These are phyloP conservation scores for Nymphalis urticae DNA, from an alignment of 2,888 invertebrate species.

Conservation along the genomic window DNA sequence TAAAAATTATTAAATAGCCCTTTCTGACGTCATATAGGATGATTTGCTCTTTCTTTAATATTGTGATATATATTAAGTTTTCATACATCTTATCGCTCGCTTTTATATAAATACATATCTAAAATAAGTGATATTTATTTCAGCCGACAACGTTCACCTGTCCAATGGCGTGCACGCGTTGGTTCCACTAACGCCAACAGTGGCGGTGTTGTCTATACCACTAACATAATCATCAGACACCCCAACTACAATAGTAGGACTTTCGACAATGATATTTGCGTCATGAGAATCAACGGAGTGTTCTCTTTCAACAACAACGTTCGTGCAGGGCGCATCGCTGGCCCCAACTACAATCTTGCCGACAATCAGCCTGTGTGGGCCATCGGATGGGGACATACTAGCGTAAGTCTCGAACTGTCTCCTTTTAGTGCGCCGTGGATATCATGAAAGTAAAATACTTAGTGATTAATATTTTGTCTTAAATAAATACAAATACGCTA, in stretches of 20 bases:
- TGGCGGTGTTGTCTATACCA: constrained; percentile 48
- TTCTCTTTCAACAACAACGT: constrained; percentile 38
- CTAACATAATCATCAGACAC: constrained; percentile 47
- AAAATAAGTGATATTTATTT: constrained; percentile 26
- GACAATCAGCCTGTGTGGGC: constrained; percentile 50
- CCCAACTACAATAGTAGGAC: constrained; percentile 49
- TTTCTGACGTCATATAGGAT: too few species aligned
- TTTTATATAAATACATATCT: too few species aligned
- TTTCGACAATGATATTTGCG: constrained; percentile 55
- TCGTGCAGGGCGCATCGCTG: constrained; percentile 44
- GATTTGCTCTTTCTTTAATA: too few species aligned
- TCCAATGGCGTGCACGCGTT: constrained; percentile 51
- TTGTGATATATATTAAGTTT: too few species aligned
- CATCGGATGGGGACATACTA: constrained; percentile 49
- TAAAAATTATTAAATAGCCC: too few species aligned
- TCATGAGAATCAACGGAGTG: constrained; percentile 41
- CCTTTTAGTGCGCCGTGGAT: too few species aligned
- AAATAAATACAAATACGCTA: too few species aligned
- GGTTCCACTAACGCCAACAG: constrained; percentile 56
- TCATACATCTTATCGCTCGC: too few species aligned
- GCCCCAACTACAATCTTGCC: constrained; percentile 43
- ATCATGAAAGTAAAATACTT: too few species aligned
- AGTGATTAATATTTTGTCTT: too few species aligned
- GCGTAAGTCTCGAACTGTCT: constrained; percentile 39
- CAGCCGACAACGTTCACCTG: constrained; percentile 43